Evolutionary conservation across 2,888 invertebrate species (phyloP), one percentile per base, ranked within the genome.

Genomic region (Apodemia duryi): DNA sequence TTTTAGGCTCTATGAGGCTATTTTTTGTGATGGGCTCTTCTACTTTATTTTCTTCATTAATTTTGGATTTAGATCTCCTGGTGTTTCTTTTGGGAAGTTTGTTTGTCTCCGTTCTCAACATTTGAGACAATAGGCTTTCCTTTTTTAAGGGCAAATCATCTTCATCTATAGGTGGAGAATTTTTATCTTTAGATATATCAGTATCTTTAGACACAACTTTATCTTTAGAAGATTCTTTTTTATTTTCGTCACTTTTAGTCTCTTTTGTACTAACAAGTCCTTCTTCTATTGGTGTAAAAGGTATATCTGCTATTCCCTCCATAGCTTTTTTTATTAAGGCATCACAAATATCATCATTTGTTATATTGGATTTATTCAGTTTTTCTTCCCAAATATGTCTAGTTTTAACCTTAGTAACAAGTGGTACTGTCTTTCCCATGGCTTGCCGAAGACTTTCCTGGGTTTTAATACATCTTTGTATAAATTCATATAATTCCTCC

Each of bases 301-400:
- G 81, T 63, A 85, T 78, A 65, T 80, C 80, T 74, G 81, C 84
- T 28, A 91, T 85, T 65, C 88, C 84, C 70, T 85, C 88, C 84
- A 92, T 86, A 5, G 92, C 92, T 73, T 87, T 90, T 74, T 88
- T 84, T 60, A 92, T 86, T 35, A 91, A 71, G 13, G 89, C 89
- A 75, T 92, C 82, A 75, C 92, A 92, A 63, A 91, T 86, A 68
- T 90, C 88, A 73, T 91, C 90, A 77, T 92, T 92, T 0, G 90
- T 84, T 72, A 90, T 81, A 60, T 91, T 90, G 0, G 83, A 85
- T 76, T 88, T 80, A 69, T 82, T 85, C 52, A 92, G 73, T 71
- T 87, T 84, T 63, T 88, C 82, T 68, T 91, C 89, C 92, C 92
- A 92, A 81, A 66, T 38, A 77, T 78, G 52, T 85, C 73, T n/a